phyloP scores from a whole-genome alignment of 2,888 invertebrate genomes.

The Beris morrisii region DNA sequence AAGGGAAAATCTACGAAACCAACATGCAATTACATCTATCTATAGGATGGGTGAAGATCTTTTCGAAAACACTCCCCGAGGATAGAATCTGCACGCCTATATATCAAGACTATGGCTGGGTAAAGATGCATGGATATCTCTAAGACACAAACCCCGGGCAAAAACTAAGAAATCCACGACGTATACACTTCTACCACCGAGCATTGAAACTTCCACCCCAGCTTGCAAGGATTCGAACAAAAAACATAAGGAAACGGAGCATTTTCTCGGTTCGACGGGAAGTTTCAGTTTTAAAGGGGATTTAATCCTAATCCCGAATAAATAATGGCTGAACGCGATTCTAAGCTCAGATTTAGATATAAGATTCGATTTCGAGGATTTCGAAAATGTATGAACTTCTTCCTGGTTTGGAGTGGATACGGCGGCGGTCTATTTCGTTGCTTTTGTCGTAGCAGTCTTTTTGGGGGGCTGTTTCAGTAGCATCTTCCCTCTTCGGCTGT shows the following conservation, averaged over 20 bases:
- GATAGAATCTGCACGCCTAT: too few species aligned
- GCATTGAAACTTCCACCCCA: too few species aligned
- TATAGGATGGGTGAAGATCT: too few species aligned
- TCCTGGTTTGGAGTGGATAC: not conserved
- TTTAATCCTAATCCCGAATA: constrained; percentile 45
- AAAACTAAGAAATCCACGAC: too few species aligned
- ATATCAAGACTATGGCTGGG: too few species aligned
- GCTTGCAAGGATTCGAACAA: too few species aligned
- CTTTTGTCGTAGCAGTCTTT: constrained; percentile 3
- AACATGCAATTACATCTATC: too few species aligned
- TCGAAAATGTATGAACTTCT: constrained; percentile 34
- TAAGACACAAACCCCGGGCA: too few species aligned
- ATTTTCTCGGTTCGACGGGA: constrained; percentile 33
- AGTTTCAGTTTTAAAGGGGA: constrained; percentile 41
- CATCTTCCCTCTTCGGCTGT: constrained; percentile 16
- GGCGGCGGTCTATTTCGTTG: not conserved
- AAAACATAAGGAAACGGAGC: not conserved
- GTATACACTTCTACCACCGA: too few species aligned
- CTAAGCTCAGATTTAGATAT: constrained; percentile 43
- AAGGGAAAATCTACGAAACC: too few species aligned
- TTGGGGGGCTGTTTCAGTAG: not conserved
- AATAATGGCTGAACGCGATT: constrained; percentile 45
- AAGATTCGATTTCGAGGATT: constrained; percentile 43
- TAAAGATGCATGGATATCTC: too few species aligned
- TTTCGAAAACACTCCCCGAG: too few species aligned